Evolutionary conservation across 2,113 vertebrate species (phyloP).

Genomic region (Oryzias woworae): DNA sequence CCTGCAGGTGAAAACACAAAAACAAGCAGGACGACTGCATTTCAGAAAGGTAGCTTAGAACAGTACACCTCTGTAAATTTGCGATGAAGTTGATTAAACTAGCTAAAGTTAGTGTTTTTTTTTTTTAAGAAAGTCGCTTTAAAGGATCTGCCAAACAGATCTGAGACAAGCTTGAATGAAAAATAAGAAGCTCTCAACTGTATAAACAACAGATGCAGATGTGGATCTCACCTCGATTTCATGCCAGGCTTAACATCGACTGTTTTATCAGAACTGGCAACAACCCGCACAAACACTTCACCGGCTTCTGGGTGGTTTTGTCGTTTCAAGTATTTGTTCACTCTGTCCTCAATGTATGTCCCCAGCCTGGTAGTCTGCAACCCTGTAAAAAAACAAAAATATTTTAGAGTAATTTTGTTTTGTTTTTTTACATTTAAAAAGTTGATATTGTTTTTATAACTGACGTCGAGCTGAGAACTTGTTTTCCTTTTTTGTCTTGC

Average conservation of each 20-base stretch:
- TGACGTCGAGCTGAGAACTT: slow-evolving; percentile 97
- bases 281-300: slow-evolving; percentile 96
- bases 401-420: neutral
- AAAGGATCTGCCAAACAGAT: too few species aligned
- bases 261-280: slow-evolving; percentile 97
- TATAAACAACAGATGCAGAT: too few species aligned
- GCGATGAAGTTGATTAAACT: too few species aligned
- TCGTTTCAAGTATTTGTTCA: slow-evolving; percentile 96
- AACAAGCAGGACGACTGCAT: neutral
- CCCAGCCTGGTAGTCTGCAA: slow-evolving; percentile 90
- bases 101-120: too few species aligned
- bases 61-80: neutral
- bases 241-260: slow-evolving; percentile 98
- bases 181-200: too few species aligned
- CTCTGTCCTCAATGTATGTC: slow-evolving; percentile 93
- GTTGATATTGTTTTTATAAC: slow-evolving; percentile 34
- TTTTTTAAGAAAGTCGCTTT: too few species aligned
- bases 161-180: too few species aligned
- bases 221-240: slow-evolving; percentile 87
- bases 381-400: slow-evolving; percentile 71
- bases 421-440: neutral
- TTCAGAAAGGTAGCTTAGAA: neutral
- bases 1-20: slow-evolving; percentile 68
- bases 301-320: slow-evolving; percentile 97
- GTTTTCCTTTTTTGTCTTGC: slow-evolving; percentile 93